Evolutionary conservation across 2,888 invertebrate genomes (phyloP).

Genomic region (Palloptera scutellata): DNA sequence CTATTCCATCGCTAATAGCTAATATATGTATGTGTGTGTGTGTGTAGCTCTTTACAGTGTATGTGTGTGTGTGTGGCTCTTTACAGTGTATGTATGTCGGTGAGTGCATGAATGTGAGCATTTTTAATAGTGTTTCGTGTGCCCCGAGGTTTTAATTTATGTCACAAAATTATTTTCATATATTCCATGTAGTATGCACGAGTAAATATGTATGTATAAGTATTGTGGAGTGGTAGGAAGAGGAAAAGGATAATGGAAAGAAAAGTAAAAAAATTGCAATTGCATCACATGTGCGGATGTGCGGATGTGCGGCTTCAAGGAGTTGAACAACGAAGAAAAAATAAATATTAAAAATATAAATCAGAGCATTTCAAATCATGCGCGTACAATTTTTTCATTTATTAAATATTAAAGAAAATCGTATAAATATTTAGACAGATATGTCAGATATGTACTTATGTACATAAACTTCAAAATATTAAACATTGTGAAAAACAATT

Average conservation of each 20-base stretch:
- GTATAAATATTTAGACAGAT: too few species aligned
- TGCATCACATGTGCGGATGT: conserved; percentile 21
- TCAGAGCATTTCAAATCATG: too few species aligned
- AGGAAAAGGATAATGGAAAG: background rate
- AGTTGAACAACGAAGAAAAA: background rate
- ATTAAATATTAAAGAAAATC: too few species aligned
- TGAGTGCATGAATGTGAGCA: background rate
- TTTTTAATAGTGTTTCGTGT: conserved; percentile 61
- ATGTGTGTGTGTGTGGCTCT: conserved; percentile 8
- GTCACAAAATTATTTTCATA: conserved; percentile 62
- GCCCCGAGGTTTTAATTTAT: conserved; percentile 61
- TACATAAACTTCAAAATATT: too few species aligned
- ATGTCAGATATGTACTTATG: too few species aligned
- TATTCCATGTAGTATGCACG: background rate
- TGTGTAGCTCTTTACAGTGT: background rate
- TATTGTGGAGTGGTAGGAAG: background rate
- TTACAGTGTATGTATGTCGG: background rate
- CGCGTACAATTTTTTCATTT: too few species aligned
- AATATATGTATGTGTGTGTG: background rate
- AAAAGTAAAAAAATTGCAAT: background rate
- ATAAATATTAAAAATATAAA: too few species aligned
- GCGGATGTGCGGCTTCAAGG: background rate
- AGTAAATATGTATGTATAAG: background rate
- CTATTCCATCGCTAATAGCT: too few species aligned
- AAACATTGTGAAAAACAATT: too few species aligned